These are phyloP conservation scores for Monopterus albus DNA, from an alignment of 2,113 vertebrate species.

Conservation along the genomic window DNA sequence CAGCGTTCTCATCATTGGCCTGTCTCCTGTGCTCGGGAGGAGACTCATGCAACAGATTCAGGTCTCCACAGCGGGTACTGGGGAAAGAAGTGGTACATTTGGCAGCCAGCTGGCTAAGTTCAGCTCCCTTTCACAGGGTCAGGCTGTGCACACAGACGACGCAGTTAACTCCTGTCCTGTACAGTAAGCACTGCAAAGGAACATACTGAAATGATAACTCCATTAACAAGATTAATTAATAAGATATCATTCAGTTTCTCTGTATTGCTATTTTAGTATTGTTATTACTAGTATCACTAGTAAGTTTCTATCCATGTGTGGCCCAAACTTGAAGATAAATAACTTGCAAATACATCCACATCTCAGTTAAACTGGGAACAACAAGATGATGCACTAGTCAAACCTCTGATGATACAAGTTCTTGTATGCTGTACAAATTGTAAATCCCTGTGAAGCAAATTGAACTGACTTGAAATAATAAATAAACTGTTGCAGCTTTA, in stretches of 20 bases:
- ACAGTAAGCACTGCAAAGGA: not conserved
- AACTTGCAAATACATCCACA: too few species aligned
- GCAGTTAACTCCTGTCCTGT: slow-evolving; percentile 32
- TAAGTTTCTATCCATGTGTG: too few species aligned
- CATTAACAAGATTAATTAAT: too few species aligned
- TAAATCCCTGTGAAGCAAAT: not conserved
- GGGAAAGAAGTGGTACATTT: slow-evolving; percentile 71
- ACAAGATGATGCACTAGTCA: too few species aligned
- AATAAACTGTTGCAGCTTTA: not conserved
- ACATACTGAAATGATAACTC: not conserved
- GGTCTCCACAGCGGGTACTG: slow-evolving; percentile 50
- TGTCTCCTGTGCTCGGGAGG: slow-evolving; percentile 53
- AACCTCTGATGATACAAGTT: not conserved
- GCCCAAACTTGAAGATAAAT: too few species aligned
- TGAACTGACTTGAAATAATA: not conserved
- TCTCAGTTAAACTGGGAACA: too few species aligned
- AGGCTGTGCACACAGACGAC: slow-evolving; percentile 51
- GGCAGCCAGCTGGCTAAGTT: slow-evolving; percentile 76
- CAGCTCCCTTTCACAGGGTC: slow-evolving; percentile 56
- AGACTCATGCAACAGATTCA: slow-evolving; percentile 36
- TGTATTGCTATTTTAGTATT: too few species aligned
- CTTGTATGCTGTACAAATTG: not conserved
- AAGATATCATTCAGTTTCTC: too few species aligned
- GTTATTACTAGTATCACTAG: too few species aligned
- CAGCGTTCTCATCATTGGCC: slow-evolving; percentile 26